phyloP scores from a whole-genome alignment of 2,113 vertebrate genomes.

The Atrichornis clamosus region DNA sequence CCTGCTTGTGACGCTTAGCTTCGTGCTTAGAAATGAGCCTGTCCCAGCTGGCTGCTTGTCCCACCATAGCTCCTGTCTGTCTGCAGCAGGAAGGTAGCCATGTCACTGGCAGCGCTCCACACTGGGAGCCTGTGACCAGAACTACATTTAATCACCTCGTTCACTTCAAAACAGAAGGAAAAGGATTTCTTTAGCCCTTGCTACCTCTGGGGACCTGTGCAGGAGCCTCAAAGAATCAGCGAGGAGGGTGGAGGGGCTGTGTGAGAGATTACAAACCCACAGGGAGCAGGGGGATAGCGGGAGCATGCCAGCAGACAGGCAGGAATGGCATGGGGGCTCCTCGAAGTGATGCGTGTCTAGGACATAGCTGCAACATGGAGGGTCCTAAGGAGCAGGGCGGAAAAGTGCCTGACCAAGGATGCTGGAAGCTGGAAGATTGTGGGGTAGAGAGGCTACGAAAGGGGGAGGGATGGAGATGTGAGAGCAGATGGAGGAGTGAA shows the following conservation, averaged over 20 bases:
- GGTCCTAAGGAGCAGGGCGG: not conserved
- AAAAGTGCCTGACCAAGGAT: not conserved
- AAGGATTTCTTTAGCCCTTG: not conserved
- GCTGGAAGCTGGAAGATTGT: not conserved
- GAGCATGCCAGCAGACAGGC: rapidly evolving
- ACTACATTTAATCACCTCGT: not conserved
- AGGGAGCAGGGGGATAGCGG: rapidly evolving
- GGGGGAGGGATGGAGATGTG: not conserved
- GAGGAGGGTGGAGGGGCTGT: rapidly evolving
- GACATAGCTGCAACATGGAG: not conserved
- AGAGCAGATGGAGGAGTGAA: not conserved
- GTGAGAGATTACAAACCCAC: not conserved
- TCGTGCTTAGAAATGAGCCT: not conserved
- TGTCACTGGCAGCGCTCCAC: not conserved
- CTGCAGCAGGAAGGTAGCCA: not conserved
- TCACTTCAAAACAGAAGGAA: not conserved
- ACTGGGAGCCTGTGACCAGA: not conserved
- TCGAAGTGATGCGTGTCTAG: not conserved
- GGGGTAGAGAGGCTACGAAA: not conserved
- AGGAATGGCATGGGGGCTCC: not conserved
- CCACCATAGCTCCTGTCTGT: not conserved
- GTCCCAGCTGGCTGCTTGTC: not conserved
- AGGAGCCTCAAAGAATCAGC: not conserved
- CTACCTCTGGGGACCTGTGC: not conserved
- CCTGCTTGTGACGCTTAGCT: not conserved